Percentiles rank a stretch among this genome's conserved stretches.
Evolutionary conservation across 2,113 vertebrate species (phyloP).

Genomic region (Chinchilla lanigera): DNA sequence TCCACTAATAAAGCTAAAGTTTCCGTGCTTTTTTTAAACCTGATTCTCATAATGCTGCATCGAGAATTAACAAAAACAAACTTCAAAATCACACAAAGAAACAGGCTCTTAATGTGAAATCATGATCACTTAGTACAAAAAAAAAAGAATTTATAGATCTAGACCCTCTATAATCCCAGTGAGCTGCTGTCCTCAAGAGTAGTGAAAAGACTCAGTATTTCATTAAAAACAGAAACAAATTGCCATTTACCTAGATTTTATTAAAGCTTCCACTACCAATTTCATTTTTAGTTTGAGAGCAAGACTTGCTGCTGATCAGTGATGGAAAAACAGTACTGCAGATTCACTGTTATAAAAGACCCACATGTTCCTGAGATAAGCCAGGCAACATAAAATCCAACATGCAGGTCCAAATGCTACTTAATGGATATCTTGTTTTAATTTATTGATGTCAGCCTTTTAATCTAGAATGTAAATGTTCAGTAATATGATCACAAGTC

Average conservation of each 20-base stretch:
- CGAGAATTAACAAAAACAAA: background rate
- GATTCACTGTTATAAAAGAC: background rate
- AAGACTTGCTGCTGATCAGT: background rate
- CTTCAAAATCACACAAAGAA: background rate
- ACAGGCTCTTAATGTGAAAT: background rate
- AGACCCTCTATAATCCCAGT: background rate
- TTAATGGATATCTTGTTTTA: background rate
- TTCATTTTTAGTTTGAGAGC: background rate
- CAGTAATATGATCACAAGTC: background rate
- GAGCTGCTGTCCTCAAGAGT: background rate
- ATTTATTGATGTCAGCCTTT: background rate
- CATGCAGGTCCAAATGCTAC: background rate
- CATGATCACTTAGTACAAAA: background rate
- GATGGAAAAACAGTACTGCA: background rate
- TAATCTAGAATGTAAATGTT: slow-evolving; percentile 1
- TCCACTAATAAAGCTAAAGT: background rate
- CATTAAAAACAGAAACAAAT: background rate
- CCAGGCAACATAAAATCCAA: background rate
- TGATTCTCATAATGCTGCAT: background rate
- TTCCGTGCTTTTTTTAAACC: background rate
- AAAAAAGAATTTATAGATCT: background rate
- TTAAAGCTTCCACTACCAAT: background rate
- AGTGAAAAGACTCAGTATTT: background rate
- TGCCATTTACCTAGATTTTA: background rate
- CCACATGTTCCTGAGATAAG: background rate